A percentile compares a stretch with the other conserved stretches of the same genome.
Evolutionary conservation across 2,113 vertebrate genomes (phyloP).

Genomic region (Turnix velox): DNA sequence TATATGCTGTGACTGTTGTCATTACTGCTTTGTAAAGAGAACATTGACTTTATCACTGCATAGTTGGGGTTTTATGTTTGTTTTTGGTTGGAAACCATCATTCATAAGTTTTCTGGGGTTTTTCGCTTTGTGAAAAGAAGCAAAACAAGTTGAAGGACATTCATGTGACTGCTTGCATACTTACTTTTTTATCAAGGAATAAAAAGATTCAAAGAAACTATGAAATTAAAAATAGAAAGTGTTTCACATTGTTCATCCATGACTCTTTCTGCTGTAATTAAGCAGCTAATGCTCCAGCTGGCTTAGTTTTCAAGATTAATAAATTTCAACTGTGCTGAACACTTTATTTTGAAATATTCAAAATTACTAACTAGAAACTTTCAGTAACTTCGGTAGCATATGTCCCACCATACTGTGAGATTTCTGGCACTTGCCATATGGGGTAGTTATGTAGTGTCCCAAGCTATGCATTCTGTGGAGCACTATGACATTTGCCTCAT

Average conservation of each 20-base stretch:
- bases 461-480: neutral
- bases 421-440: neutral
- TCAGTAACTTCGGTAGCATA: conserved; percentile 13
- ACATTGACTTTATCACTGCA: neutral
- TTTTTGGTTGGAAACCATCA: fast-evolving
- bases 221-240: conserved; percentile 50
- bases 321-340: conserved; percentile 63
- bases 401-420: neutral
- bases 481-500: neutral
- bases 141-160: conserved; percentile 5
- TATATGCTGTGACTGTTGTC: neutral
- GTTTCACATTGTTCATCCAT: conserved; percentile 63
- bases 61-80: neutral
- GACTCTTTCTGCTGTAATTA: conserved; percentile 69
- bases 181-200: neutral
- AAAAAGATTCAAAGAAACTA: conserved; percentile 39
- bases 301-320: conserved; percentile 72
- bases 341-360: conserved; percentile 54
- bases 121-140: neutral
- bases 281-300: conserved; percentile 72
- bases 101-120: neutral
- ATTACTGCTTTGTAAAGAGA: neutral
- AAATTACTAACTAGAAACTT: conserved; percentile 50
- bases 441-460: neutral
- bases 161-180: neutral